Conservation (phyloP, 35 echinoderm and acorn worm genomes). For the Heliocidaris tuberculata region DNA sequence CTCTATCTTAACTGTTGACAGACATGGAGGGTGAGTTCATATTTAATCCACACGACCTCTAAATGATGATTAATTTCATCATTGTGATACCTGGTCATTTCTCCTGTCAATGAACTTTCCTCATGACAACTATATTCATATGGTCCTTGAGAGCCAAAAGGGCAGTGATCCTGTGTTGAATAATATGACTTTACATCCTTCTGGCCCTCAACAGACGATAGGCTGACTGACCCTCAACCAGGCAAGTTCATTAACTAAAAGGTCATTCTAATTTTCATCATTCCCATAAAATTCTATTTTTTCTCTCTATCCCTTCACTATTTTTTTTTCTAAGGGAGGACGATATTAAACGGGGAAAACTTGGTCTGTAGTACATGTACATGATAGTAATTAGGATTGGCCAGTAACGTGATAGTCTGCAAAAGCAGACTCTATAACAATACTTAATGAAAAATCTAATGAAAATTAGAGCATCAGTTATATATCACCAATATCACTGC, state of each 20-base stretch:
- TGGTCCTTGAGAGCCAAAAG: too few relatives aligned
- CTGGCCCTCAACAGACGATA: too few relatives aligned
- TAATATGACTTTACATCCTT: too few relatives aligned
- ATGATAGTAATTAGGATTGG: not conserved
- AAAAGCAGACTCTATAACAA: not conserved
- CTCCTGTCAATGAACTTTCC: not conserved
- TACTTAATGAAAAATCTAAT: not conserved
- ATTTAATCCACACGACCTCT: not conserved
- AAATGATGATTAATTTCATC: not conserved
- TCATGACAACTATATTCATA: not conserved
- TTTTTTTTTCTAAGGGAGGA: not conserved
- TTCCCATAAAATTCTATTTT: not conserved
- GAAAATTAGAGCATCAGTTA: too few relatives aligned
- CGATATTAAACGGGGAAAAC: not conserved
- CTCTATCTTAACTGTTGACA: not conserved
- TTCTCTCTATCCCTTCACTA: not conserved
- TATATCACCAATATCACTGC: too few relatives aligned
- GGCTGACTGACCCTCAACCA: not conserved
- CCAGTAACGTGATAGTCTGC: not conserved
- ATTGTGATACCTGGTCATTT: not conserved
- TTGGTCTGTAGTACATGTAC: not conserved
- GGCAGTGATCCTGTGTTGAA: too few relatives aligned
- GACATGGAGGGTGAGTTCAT: not conserved
- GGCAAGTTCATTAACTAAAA: not conserved
- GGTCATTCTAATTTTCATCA: constrained; percentile 3